Percentiles rank a stretch among this genome's conserved stretches.
Evolutionary conservation across 2,113 vertebrate genomes (phyloP).

Genomic region (Thryonomys swinderianus): DNA sequence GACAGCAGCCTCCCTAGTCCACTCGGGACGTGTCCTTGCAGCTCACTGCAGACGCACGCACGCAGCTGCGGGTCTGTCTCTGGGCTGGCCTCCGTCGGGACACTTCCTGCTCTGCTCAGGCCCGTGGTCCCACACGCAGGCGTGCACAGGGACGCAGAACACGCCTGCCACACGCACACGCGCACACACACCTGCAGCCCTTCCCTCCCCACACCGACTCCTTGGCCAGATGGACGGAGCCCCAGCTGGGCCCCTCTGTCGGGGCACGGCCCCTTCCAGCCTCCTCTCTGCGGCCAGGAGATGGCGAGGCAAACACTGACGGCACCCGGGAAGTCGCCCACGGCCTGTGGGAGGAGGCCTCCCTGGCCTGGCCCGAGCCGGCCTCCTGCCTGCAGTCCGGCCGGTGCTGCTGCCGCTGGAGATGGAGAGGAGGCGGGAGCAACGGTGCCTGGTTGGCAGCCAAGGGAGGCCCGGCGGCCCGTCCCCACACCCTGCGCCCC

Average conservation of each 20-base stretch:
- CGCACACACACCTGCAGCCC: neutral
- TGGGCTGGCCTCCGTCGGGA: neutral
- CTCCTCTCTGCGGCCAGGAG: fast-evolving
- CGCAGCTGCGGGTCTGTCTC: constrained; percentile 64
- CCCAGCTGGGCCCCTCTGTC: neutral
- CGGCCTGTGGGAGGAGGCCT: neutral
- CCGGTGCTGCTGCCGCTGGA: neutral
- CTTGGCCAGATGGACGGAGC: neutral
- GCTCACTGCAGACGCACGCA: neutral
- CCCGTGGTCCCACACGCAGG: constrained; percentile 19
- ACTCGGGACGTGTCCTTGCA: neutral
- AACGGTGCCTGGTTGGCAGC: neutral
- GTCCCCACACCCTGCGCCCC: no score
- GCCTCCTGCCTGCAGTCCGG: neutral
- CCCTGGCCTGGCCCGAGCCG: neutral
- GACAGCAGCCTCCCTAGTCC: neutral
- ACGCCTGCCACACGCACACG: neutral
- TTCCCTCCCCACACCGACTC: neutral
- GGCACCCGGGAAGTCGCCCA: fast-evolving
- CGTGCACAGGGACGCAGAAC: constrained; percentile 39
- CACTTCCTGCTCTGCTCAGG: neutral
- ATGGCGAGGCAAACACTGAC: neutral
- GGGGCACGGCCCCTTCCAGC: neutral
- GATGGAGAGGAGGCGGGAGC: neutral
- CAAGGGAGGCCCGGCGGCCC: fast-evolving